These are phyloP conservation scores for Nymphicus hollandicus DNA, from an alignment of 2,113 vertebrate genomes.

Conservation along the genomic window DNA sequence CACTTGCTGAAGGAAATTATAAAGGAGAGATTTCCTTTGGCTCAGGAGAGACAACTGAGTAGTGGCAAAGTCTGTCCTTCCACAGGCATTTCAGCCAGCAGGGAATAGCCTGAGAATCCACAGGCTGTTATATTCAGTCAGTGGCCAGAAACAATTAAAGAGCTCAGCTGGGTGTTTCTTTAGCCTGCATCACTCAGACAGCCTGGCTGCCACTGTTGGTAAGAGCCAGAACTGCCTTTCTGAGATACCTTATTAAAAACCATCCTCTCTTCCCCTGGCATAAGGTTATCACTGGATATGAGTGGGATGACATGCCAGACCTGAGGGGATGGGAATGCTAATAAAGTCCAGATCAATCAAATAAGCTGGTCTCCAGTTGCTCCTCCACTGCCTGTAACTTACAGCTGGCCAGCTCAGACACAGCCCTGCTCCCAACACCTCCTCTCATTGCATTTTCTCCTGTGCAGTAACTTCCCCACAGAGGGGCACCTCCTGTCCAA, in stretches of 20 bases:
- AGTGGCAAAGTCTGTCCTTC: neutral
- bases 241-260: neutral
- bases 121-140: neutral
- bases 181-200: neutral
- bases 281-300: neutral
- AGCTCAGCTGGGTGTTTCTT: neutral
- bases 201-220: rapidly evolving
- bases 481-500: neutral
- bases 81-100: neutral
- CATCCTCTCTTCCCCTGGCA: neutral
- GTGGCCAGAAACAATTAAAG: slow-evolving; percentile 12
- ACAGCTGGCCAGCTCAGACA: neutral
- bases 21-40: slow-evolving; percentile 19
- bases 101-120: neutral
- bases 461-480: rapidly evolving
- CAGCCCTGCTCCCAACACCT: neutral
- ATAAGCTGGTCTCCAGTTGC: neutral
- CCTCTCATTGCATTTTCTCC: neutral
- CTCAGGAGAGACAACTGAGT: neutral
- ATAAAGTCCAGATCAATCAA: neutral
- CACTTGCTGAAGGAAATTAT: neutral
- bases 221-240: neutral
- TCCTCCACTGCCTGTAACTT: rapidly evolving
- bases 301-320: neutral
- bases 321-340: neutral